Base-by-base conservation (phyloP, 2,888 invertebrate species). In the Liopterus haemorrhoidalis region DNA sequence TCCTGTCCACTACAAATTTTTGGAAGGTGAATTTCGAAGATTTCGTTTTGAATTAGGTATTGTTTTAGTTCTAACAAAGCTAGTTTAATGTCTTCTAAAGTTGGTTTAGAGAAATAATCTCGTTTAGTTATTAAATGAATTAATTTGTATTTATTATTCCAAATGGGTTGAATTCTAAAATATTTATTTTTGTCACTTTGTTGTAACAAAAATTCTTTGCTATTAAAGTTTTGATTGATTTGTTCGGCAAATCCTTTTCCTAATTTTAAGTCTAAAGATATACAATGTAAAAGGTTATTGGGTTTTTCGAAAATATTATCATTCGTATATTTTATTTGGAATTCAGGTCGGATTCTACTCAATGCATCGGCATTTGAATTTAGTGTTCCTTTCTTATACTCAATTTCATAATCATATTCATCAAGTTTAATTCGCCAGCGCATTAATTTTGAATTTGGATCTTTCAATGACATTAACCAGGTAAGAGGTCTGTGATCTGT, bases 181-280 rank as follows among this genome's bases (percentile, higher is more conserved):
- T 42, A 35, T 12, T 35, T 5, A 25, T 35, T 22, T 28, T 35
- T 42, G 8, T 19, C 12, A 19, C 14, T 35, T 42, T 33, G 22
- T n/a, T 35, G 24, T 20, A 27, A 9, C 27, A 42, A 42, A 35
- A 35, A 42, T 12, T 15, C 27, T 42, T 19, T 33, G 35, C 42
- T 42, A 25, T 35, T 19, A 25, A 42, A 42, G 4, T 35, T 21
- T 16, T 25, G 8, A 28, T 42, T 27, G 24, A 42, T 42, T 35
- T 42, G 42, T 42, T 42, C 18, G 27, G 35, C 33, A 36, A 42
- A 42, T 18, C 25, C 20, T 36, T 42, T 42, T 14, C 42, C 35
- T 35, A 42, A 25, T 4, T 35, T 5, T n/a, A 21, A 32, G 24
- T 41, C 41, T 41, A 21, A 15, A 33, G 28, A 28, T 25, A 42